Evolutionary conservation across 2,888 invertebrate genomes (phyloP), one percentile per base, ranked within the genome.

Genomic region (Hydropsyche betteni): DNA sequence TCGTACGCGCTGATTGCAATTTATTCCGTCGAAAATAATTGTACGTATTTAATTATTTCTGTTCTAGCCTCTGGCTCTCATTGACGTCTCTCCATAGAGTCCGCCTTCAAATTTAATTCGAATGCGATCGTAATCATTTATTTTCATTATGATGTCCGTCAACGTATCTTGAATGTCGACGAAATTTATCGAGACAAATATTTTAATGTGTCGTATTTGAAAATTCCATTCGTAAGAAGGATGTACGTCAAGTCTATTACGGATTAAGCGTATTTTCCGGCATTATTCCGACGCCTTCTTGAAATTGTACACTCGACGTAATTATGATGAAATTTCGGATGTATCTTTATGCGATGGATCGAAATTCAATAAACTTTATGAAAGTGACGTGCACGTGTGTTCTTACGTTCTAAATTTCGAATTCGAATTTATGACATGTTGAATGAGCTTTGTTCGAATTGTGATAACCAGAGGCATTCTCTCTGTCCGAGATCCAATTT

Each of bases 381-480:
- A 10, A 44, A 44, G 10, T 44, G 1, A 44, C 4, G 8, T 16
- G 16, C 24, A 24, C 58, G 58, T 16, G 58, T 58, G 8, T 16
- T 55, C 24, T 24, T 44, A 44, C 24, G 24, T 24, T 24, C 24
- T 24, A 44, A 8, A 10, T 44, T 44, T 44, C 7, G 44, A 6
- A 10, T 44, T 14, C 58, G 24, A 58, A 58, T 58, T 58, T 58
- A 16, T 24, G 58, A 58, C 24, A 24, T 7, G 58, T 58, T 24
- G 53, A 53, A n/a, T n/a, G 8, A 16, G 58, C 58, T 58, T 24
- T 58, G 58, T 24, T 16, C 53, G 2, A 53, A 53, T 4, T 58
- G 58, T 58, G 58, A 58, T 58, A 58, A 58, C 58, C 58, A 16
- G 58, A 58, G 58, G 58, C 58, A 58, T 58, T 58, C 24, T 58